These are phyloP conservation scores for Trachelus troglodyta DNA, from an alignment of 2,888 invertebrate species.

Conservation along the genomic window DNA sequence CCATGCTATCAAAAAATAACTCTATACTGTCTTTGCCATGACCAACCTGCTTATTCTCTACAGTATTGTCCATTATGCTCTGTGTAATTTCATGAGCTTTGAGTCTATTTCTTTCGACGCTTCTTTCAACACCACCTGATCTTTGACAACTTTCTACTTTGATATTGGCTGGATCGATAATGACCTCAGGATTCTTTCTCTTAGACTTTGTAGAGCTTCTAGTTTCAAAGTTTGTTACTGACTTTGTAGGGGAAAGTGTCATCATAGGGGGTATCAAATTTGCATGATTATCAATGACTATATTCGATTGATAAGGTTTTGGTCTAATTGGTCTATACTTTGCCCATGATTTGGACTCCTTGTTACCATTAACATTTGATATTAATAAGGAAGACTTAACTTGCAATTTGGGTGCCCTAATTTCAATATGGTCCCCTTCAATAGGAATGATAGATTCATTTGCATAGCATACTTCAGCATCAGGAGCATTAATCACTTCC, in stretches of 20 bases:
- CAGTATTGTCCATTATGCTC: neutral
- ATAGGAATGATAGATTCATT: neutral
- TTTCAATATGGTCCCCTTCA: neutral
- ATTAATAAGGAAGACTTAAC: neutral
- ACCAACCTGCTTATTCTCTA: neutral
- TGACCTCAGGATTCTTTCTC: neutral
- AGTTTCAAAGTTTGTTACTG: neutral
- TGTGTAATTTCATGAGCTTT: neutral
- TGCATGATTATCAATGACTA: neutral
- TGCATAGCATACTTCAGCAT: conserved; percentile 20
- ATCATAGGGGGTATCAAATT: neutral
- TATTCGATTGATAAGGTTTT: conserved; percentile 1
- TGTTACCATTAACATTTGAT: neutral
- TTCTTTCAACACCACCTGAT: neutral
- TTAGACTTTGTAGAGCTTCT: neutral
- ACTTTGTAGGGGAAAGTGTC: neutral
- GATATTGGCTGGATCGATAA: neutral
- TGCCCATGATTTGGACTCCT: neutral
- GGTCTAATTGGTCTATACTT: conserved; percentile 3
- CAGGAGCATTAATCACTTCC: conserved; percentile 23
- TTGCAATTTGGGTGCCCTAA: neutral
- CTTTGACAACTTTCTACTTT: neutral
- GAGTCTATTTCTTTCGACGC: neutral
- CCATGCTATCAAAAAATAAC: conserved; percentile 19
- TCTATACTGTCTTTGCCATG: conserved; percentile 1